Percentiles rank a stretch among this genome's conserved stretches.
phyloP scores from a whole-genome alignment of 2,797 vertebrate genomes.

The Megalops cyprinoides region DNA sequence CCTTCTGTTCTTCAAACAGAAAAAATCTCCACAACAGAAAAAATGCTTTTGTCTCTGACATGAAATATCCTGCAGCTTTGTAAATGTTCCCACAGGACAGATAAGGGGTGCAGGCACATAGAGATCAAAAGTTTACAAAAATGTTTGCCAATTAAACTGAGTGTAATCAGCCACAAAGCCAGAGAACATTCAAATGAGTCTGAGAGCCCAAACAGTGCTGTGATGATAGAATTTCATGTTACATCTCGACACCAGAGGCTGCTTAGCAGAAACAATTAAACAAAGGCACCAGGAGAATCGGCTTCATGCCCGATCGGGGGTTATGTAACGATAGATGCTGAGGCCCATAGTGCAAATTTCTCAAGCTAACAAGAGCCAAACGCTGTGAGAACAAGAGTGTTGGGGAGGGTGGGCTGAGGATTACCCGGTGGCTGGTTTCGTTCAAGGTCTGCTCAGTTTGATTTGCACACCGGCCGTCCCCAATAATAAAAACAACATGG shows the following conservation, averaged over 20 bases:
- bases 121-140: neutral
- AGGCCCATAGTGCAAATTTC: slow-evolving; percentile 41
- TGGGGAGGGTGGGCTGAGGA: slow-evolving; percentile 11
- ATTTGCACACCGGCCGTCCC: too few species aligned
- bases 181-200: slow-evolving; percentile 4
- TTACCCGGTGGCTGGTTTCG: slow-evolving; percentile 31
- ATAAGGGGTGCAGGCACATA: neutral
- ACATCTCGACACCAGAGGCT: slow-evolving; percentile 26
- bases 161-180: neutral
- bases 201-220: slow-evolving; percentile 5
- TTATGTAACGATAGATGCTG: slow-evolving; percentile 47
- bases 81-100: neutral
- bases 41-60: neutral
- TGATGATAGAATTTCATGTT: slow-evolving; percentile 26
- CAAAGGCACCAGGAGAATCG: slow-evolving; percentile 41
- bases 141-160: neutral
- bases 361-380: slow-evolving; percentile 37
- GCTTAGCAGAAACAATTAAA: slow-evolving; percentile 50
- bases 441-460: slow-evolving; percentile 30
- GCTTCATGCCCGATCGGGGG: slow-evolving; percentile 42
- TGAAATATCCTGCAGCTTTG: neutral
- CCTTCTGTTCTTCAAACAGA: neutral
- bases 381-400: slow-evolving; percentile 28
- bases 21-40: too few species aligned
- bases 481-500: too few species aligned